Percentiles rank a stretch among this genome's conserved stretches.
Conservation (phyloP, 1,140 invertebrate genomes). For the Glossosoma conforme region DNA sequence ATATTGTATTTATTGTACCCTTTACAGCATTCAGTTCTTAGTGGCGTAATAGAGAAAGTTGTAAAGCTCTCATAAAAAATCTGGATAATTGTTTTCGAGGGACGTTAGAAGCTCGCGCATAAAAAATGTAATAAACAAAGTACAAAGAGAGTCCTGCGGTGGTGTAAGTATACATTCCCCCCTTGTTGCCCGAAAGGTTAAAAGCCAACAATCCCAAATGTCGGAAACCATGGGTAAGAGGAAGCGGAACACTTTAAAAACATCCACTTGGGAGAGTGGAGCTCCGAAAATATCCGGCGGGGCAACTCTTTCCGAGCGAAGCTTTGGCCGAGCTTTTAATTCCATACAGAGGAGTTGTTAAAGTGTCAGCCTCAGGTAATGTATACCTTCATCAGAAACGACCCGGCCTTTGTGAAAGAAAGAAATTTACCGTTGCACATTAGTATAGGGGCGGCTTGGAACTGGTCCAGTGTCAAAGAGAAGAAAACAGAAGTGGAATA, state of each 20-base stretch:
- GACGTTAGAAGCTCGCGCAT: too few species aligned
- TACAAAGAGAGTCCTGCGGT: background rate
- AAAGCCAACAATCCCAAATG: constrained; percentile 10
- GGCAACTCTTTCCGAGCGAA: constrained; percentile 9
- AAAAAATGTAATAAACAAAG: too few species aligned
- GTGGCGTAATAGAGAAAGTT: too few species aligned
- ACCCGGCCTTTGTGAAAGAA: constrained; percentile 6
- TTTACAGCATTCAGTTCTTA: too few species aligned
- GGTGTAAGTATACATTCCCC: background rate
- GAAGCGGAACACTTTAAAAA: constrained; percentile 19
- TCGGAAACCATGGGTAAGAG: constrained; percentile 17
- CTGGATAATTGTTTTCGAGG: too few species aligned
- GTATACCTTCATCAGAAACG: constrained; percentile 19
- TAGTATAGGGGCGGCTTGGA: too few species aligned
- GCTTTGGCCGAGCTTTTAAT: constrained; percentile 19
- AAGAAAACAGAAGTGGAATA: too few species aligned
- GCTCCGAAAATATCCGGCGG: constrained; percentile 15
- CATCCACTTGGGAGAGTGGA: constrained; percentile 5
- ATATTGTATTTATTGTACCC: too few species aligned
- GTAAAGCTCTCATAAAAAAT: too few species aligned
- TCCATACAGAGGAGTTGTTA: constrained; percentile 13
- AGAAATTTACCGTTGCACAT: constrained; percentile 15
- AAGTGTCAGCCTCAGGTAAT: constrained; percentile 23
- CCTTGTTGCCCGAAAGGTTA: background rate
- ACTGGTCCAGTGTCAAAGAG: too few species aligned